phyloP scores from a whole-genome alignment of 2,888 invertebrate species.

The Blomia tropicalis region DNA sequence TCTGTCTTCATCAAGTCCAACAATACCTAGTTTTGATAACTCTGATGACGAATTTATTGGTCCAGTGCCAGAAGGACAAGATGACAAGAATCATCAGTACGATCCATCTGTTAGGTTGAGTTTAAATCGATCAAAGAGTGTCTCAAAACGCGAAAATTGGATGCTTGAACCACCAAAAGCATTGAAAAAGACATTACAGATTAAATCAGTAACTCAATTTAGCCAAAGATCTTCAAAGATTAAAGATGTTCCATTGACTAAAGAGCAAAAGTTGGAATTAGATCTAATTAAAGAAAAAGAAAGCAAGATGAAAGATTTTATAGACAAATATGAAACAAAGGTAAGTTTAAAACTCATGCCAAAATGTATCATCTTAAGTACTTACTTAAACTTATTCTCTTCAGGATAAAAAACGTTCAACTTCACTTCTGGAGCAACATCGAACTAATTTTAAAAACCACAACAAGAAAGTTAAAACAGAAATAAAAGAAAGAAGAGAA shows the following conservation, averaged over 20 bases:
- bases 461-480: conserved; percentile 15
- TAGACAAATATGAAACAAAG: conserved; percentile 13
- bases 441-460: not conserved
- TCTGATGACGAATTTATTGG: conserved; percentile 19
- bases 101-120: not conserved
- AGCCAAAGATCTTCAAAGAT: conserved; percentile 17
- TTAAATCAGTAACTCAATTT: conserved; percentile 19
- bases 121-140: not conserved
- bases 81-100: conserved; percentile 7
- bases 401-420: conserved; percentile 2
- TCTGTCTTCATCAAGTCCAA: not conserved
- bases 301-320: conserved; percentile 13
- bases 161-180: conserved; percentile 20
- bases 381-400: not conserved
- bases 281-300: conserved; percentile 8
- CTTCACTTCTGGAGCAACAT: conserved; percentile 20
- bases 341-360: too few species aligned
- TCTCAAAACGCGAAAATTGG: conserved; percentile 19
- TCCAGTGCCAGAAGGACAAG: conserved; percentile 12
- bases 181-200: conserved; percentile 4
- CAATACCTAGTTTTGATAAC: not conserved
- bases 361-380: too few species aligned
- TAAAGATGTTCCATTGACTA: not conserved
- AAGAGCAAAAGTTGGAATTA: not conserved
- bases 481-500: conserved; percentile 14